Percentiles rank a stretch among this genome's conserved stretches.
Conservation (phyloP, 92 coral and sea anemone genomes). For the Phymanthus crucifer region DNA sequence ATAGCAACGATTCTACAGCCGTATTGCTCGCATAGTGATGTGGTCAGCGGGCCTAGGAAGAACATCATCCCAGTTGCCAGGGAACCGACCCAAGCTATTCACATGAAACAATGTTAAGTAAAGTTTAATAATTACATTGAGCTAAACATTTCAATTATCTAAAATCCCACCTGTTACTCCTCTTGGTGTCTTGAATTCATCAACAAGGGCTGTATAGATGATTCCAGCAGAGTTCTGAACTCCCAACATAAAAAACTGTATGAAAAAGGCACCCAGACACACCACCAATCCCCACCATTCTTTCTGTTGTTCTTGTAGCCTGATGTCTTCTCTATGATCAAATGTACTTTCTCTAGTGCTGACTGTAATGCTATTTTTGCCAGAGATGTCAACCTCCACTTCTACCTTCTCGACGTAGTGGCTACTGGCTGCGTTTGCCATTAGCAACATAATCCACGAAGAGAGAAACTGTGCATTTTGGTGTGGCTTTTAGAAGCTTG, state of each 20-base stretch:
- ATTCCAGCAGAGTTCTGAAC: slow-evolving; percentile 86
- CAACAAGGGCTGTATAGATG: slow-evolving; percentile 83
- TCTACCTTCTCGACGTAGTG: background rate
- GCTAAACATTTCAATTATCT: background rate
- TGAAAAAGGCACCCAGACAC: slow-evolving; percentile 83
- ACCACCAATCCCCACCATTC: slow-evolving; percentile 96
- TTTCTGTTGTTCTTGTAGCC: slow-evolving; percentile 59
- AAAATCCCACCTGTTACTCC: slow-evolving; percentile 76
- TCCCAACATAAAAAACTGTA: slow-evolving; percentile 81
- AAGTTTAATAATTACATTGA: background rate
- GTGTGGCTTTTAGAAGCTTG: background rate
- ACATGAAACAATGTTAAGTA: background rate
- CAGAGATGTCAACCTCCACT: background rate
- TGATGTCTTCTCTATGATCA: background rate
- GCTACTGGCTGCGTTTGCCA: slow-evolving; percentile 1
- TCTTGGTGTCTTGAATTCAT: slow-evolving; percentile 60
- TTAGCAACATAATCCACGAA: background rate
- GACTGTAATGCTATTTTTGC: background rate
- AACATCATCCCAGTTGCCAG: slow-evolving; percentile 91
- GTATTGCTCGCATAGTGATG: slow-evolving; percentile 80
- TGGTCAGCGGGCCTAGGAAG: slow-evolving; percentile 80
- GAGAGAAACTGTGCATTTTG: background rate
- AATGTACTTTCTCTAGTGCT: slow-evolving; percentile 25
- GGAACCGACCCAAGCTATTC: slow-evolving; percentile 47
- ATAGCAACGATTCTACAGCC: slow-evolving; percentile 85